Evolutionary conservation across 2,797 vertebrate genomes (phyloP), one percentile per base, ranked within the genome.

Genomic region (Peromyscus melanophrys): DNA sequence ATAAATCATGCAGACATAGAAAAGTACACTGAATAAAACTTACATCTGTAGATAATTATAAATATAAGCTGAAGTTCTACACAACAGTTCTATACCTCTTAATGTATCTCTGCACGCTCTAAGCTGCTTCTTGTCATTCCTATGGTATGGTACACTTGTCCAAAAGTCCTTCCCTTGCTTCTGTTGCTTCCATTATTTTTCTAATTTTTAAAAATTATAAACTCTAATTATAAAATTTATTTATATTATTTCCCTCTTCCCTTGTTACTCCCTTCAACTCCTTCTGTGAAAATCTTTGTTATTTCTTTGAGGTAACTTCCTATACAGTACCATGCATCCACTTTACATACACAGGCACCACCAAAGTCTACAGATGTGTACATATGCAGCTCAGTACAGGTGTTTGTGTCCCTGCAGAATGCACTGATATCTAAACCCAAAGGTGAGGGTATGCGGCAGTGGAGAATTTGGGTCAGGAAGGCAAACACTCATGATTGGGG

Each of bases 301-400:
- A 37, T 27, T 55, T 89, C 3, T 81, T 85, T 90, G 71, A 95
- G n/a, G 13, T 81, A 82, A 82, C 7, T 43, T 89, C 69, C 86
- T 7, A 93, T 19, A 94, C 10, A 89, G 4, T 67, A 92, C 57
- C 21, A 78, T 40, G 40, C 1, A 83, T 0, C 14, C 0, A 90
- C 78, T 63, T 96, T 40, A 93, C 92, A 94, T 43, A 94, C 4
- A 81, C 0, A 71, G 19, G 82, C 40, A 71, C 95, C 16, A 89
- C 90, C 16, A 87, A 88, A 92, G 75, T 92, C 57, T 96, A 89
- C 63, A 96, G 86, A 90, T 49, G 10, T 63, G 67, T 29, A 61
- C 10, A 89, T 27, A 23, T 90, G 7, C 8, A 67, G 7, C n/a
- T 78, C 40, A 23, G 37, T 49, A 16, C 21, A 63, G 10, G 23